These are phyloP conservation scores for Phyllostomus discolor DNA, from an alignment of 2,113 vertebrate genomes.

Conservation along the genomic window DNA sequence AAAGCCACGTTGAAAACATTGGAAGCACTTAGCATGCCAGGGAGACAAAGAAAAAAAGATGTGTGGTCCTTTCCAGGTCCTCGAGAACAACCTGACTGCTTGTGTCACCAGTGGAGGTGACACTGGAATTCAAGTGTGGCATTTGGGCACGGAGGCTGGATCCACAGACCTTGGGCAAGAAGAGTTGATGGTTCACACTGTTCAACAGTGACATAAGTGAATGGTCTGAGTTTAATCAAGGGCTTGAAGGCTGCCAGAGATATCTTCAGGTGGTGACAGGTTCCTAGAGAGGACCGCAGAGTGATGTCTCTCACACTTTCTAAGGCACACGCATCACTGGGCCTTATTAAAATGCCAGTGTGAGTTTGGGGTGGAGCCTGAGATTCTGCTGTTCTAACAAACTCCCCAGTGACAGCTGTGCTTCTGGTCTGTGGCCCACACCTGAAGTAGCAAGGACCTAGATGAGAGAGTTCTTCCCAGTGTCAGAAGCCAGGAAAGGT, in stretches of 20 bases:
- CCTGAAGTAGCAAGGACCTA: not conserved
- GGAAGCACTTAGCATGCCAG: not conserved
- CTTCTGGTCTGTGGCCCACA: not conserved
- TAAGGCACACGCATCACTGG: accelerated
- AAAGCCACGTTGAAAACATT: not conserved
- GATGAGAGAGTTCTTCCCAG: not conserved
- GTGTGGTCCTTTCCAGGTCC: not conserved
- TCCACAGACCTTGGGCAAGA: not conserved
- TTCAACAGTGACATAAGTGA: not conserved
- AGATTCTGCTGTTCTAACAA: not conserved
- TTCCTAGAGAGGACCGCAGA: not conserved
- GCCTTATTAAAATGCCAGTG: not conserved
- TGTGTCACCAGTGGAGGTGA: not conserved
- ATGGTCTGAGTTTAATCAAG: not conserved
- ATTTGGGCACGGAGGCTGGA: not conserved
- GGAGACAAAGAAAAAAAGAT: accelerated
- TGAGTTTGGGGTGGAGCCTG: not conserved
- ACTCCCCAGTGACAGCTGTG: not conserved
- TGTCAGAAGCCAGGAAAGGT: not conserved
- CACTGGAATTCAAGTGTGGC: not conserved
- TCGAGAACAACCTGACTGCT: not conserved
- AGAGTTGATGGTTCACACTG: not conserved
- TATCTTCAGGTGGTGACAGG: accelerated
- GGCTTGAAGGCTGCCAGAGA: not conserved
- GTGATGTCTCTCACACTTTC: not conserved